These are phyloP conservation scores for Physocephala rufipes DNA, from an alignment of 2,888 invertebrate genomes.

Conservation along the genomic window DNA sequence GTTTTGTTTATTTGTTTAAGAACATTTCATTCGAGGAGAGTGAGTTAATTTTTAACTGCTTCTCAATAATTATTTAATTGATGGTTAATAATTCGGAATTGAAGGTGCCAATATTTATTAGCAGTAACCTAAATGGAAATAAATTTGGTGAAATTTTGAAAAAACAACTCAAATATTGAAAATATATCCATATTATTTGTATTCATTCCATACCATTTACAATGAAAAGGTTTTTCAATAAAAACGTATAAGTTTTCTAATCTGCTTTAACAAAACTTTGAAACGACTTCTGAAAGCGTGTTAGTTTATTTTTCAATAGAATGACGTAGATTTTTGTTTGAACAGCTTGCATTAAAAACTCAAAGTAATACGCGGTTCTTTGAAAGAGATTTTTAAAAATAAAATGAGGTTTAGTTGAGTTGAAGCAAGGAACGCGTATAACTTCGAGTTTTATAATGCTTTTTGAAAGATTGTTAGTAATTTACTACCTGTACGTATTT, in stretches of 20 bases:
- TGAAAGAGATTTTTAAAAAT: conserved; percentile 23
- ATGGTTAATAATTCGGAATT: too few species aligned
- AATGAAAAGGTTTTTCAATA: neutral
- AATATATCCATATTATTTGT: neutral
- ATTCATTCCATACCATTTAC: neutral
- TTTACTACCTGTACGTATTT: conserved; percentile 40
- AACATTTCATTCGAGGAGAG: too few species aligned
- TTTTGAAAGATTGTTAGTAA: neutral
- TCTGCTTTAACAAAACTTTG: neutral
- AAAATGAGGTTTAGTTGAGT: conserved; percentile 1
- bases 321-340: conserved; percentile 47
- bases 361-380: conserved; percentile 37
- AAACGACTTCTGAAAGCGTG: too few species aligned
- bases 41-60: too few species aligned
- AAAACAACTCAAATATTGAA: too few species aligned
- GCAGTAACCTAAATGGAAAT: too few species aligned
- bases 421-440: neutral
- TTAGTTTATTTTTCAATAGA: neutral
- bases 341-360: conserved; percentile 53
- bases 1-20: too few species aligned
- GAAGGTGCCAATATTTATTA: too few species aligned
- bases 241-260: neutral
- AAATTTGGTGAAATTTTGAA: too few species aligned
- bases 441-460: conserved; percentile 5
- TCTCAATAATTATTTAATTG: too few species aligned